Evolutionary conservation across 1,140 invertebrate species (phyloP).

Genomic region (Colletes gigas): DNA sequence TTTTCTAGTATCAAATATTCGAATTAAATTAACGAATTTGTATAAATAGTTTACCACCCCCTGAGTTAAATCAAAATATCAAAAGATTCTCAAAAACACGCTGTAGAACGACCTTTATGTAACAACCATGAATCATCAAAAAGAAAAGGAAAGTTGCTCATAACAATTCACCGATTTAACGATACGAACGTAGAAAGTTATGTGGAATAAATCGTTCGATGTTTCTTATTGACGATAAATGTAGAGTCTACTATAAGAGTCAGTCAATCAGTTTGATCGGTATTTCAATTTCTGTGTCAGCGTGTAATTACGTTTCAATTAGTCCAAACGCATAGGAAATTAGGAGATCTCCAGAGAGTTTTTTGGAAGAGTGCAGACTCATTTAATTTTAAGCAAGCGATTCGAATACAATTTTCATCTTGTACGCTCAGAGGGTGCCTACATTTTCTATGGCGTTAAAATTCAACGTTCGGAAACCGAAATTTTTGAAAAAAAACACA

Average conservation of each 20-base stretch:
- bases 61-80: not conserved
- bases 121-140: not conserved
- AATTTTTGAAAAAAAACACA: not conserved
- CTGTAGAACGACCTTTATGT: not conserved
- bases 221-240: slow-evolving; percentile 36
- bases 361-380: slow-evolving; percentile 46
- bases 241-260: slow-evolving; percentile 73
- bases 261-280: slow-evolving; percentile 62
- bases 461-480: not conserved
- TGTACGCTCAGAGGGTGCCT: slow-evolving; percentile 44
- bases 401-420: slow-evolving; percentile 38
- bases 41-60: too few relatives aligned
- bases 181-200: slow-evolving; percentile 33
- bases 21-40: too few relatives aligned
- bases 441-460: slow-evolving; percentile 5
- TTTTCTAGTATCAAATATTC: too few relatives aligned
- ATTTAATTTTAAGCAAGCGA: not conserved
- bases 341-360: slow-evolving; percentile 25
- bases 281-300: not conserved
- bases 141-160: not conserved
- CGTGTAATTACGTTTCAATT: slow-evolving; percentile 7
- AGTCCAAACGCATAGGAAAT: not conserved
- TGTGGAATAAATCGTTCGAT: slow-evolving; percentile 55
- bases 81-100: not conserved
- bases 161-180: not conserved